phyloP scores from a whole-genome alignment of 2,113 vertebrate genomes.

The Carassius gibelio region DNA sequence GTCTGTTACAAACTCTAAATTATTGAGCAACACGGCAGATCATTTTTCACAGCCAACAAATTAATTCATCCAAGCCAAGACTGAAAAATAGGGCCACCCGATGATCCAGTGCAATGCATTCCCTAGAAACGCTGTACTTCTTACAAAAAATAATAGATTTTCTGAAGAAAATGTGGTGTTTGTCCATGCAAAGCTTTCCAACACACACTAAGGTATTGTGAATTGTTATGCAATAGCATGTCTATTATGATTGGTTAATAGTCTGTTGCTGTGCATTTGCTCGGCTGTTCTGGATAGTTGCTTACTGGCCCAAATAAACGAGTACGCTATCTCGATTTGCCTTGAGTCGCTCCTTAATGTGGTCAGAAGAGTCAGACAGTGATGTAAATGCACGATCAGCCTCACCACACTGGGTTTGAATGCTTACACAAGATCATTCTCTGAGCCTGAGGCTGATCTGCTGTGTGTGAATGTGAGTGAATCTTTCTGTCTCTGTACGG shows the following conservation, averaged over 20 bases:
- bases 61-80: slow-evolving; percentile 66
- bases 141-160: background rate
- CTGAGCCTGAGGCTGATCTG: background rate
- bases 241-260: background rate
- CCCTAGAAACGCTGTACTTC: background rate
- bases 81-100: slow-evolving; percentile 42
- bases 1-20: slow-evolving; percentile 81
- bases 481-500: background rate
- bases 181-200: background rate
- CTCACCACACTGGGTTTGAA: background rate
- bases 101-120: background rate
- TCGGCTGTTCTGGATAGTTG: background rate
- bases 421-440: background rate
- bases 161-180: background rate
- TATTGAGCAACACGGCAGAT: slow-evolving; percentile 73
- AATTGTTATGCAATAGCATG: background rate
- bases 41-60: slow-evolving; percentile 74
- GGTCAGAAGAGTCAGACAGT: background rate
- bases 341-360: background rate
- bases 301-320: background rate
- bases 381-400: background rate
- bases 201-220: background rate
- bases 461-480: background rate
- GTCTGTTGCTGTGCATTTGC: background rate
- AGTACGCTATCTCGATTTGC: background rate